Percentiles rank a stretch among this genome's conserved stretches.
Conservation (phyloP, 2,113 vertebrate species). For the Gulo gulo region DNA sequence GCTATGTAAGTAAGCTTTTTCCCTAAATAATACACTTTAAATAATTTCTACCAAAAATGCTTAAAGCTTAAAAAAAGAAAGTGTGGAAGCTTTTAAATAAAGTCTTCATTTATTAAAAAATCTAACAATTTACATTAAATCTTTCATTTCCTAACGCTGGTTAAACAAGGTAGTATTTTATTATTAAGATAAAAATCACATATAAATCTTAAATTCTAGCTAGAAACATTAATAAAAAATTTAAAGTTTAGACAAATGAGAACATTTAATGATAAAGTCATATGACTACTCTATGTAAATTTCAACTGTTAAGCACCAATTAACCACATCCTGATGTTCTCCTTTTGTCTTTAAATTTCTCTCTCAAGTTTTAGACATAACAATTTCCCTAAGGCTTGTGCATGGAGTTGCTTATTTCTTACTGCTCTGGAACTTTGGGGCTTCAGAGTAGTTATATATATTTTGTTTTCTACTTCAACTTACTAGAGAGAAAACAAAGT, state of each 20-base stretch:
- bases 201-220: constrained; percentile 19
- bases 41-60: neutral
- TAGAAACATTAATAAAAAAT: neutral
- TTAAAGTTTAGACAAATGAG: constrained; percentile 11
- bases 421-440: neutral
- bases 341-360: neutral
- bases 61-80: neutral
- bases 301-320: neutral
- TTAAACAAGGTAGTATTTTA: neutral
- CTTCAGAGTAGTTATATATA: neutral
- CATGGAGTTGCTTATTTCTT: neutral
- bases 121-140: neutral
- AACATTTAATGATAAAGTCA: neutral
- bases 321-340: neutral
- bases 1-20: neutral
- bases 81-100: neutral
- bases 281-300: neutral
- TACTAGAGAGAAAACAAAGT: neutral
- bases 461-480: neutral
- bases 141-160: constrained; percentile 5
- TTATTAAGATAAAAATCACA: constrained; percentile 23
- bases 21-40: neutral
- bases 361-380: neutral
- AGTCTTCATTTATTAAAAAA: neutral
- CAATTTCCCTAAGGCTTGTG: neutral